phyloP scores from a whole-genome alignment of 2,797 vertebrate species.

The Rallus crepitans region DNA sequence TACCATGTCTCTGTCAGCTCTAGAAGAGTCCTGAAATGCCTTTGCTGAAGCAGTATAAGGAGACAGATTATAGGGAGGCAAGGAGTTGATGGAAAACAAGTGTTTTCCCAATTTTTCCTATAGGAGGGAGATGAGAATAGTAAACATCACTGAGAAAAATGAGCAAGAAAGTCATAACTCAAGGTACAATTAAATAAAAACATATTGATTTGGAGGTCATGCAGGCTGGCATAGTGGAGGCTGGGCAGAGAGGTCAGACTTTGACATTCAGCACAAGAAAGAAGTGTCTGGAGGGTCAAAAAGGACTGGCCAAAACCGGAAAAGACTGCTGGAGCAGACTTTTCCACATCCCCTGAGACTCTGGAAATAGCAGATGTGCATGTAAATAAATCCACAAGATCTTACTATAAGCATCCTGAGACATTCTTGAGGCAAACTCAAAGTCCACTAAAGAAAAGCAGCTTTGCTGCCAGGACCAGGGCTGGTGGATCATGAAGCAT shows the following conservation, averaged over 20 bases:
- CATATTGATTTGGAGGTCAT: not conserved
- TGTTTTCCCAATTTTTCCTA: not conserved
- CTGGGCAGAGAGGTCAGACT: not conserved
- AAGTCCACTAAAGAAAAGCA: not conserved
- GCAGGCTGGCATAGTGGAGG: not conserved
- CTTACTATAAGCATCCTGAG: not conserved
- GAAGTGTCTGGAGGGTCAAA: not conserved
- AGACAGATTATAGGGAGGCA: not conserved
- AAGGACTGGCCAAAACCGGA: not conserved
- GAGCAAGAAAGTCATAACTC: not conserved
- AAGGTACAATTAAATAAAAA: not conserved
- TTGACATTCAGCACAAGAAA: not conserved
- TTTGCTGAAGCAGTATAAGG: not conserved
- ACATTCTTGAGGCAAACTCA: not conserved
- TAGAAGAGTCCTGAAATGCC: not conserved
- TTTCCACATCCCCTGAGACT: not conserved
- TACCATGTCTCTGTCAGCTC: not conserved
- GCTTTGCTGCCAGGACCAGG: not conserved
- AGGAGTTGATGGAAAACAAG: not conserved
- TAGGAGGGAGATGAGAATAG: not conserved
- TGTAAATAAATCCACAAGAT: not conserved
- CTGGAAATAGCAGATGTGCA: not conserved
- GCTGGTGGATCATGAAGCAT: rapidly evolving
- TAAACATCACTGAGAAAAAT: not conserved
- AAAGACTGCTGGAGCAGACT: not conserved